phyloP scores from a whole-genome alignment of 2,797 vertebrate genomes.

The Botia almorhae region DNA sequence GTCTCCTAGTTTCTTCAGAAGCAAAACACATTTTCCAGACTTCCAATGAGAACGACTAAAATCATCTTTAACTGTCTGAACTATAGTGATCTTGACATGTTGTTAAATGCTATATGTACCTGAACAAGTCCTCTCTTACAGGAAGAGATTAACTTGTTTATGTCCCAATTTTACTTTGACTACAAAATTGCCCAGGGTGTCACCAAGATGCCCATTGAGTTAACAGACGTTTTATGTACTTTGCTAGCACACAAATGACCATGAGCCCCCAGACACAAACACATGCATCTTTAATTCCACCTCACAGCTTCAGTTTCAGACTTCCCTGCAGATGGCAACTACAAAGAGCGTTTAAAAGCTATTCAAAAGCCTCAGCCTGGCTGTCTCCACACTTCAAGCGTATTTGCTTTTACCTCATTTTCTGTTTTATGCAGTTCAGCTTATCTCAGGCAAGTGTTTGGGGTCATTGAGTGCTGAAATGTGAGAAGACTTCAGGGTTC shows the following conservation, averaged over 20 bases:
- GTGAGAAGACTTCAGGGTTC: conserved; percentile 36
- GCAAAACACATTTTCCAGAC: no score
- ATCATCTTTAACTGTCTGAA: no score
- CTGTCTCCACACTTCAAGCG: conserved; percentile 4
- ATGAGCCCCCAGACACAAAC: not conserved
- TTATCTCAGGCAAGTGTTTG: conserved; percentile 46
- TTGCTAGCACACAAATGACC: not conserved
- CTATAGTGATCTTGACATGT: no score
- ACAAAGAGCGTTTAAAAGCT: conserved; percentile 55
- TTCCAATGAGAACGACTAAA: no score
- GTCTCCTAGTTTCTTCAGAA: no score
- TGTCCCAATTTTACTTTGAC: not conserved
- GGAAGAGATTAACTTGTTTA: not conserved
- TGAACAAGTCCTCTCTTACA: no score
- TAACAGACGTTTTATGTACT: not conserved
- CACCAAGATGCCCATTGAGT: not conserved
- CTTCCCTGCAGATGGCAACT: conserved; percentile 40
- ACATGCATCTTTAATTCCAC: not conserved
- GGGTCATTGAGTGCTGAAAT: conserved; percentile 24
- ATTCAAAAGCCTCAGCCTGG: conserved; percentile 61
- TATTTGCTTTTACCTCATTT: conserved; percentile 32
- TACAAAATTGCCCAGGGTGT: not conserved
- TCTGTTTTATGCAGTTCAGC: conserved; percentile 43
- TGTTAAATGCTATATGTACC: no score
- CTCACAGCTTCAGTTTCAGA: conserved; percentile 7